Conservation (phyloP, 2,888 invertebrate genomes). For the Notodonta dromedarius region DNA sequence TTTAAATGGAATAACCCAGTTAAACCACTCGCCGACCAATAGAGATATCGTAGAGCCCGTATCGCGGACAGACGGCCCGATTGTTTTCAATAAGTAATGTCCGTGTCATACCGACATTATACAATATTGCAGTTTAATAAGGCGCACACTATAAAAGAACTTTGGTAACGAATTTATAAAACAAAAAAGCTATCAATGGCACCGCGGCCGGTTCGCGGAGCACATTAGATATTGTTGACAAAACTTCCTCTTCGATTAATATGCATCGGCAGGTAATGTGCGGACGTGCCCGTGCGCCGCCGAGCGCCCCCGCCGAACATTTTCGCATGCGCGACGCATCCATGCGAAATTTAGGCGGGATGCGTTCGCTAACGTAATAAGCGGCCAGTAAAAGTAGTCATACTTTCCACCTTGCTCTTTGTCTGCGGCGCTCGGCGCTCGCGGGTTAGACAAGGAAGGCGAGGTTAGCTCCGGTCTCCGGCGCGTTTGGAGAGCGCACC, state of each 20-base stretch:
- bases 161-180: slow-evolving; percentile 53
- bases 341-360: slow-evolving; percentile 84
- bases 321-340: slow-evolving; percentile 81
- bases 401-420: slow-evolving; percentile 72
- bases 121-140: slow-evolving; percentile 69
- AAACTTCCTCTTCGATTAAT: slow-evolving; percentile 82
- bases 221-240: slow-evolving; percentile 84
- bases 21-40: slow-evolving; percentile 62
- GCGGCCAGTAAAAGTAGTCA: slow-evolving; percentile 68
- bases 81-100: slow-evolving; percentile 55
- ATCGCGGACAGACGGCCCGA: slow-evolving; percentile 56
- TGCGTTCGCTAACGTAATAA: slow-evolving; percentile 75
- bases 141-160: slow-evolving; percentile 71
- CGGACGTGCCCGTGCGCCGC: slow-evolving; percentile 72
- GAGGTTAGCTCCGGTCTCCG: slow-evolving; percentile 52
- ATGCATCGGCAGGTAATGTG: slow-evolving; percentile 81
- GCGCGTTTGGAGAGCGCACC: slow-evolving; percentile 71
- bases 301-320: slow-evolving; percentile 50
- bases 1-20: slow-evolving; percentile 79
- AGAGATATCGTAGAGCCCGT: slow-evolving; percentile 57
- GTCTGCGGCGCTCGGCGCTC: slow-evolving; percentile 54
- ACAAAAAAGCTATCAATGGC: slow-evolving; percentile 76
- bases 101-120: slow-evolving; percentile 58
- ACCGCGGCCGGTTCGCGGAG: slow-evolving; percentile 71
- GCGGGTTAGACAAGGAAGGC: slow-evolving; percentile 73